Base-by-base conservation (phyloP, 2,888 invertebrate genomes). In the Mesoligia furuncula region DNA sequence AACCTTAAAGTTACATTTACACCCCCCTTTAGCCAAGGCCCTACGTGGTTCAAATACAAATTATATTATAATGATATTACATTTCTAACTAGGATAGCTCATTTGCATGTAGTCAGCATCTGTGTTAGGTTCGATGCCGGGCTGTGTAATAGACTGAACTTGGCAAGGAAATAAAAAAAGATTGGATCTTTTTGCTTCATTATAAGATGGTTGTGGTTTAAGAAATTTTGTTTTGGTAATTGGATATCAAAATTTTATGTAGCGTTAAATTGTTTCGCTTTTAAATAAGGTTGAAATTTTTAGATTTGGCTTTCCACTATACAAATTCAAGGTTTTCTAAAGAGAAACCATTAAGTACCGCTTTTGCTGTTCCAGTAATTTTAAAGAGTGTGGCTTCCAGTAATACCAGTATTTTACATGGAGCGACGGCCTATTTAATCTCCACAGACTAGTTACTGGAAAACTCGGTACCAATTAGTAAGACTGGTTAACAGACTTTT, bases 1-100 rank as follows among this genome's bases (percentile, higher is more conserved):
- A 48, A 48, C 39, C 45, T 27, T 48, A 13, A 64, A 36, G 5
- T 39, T 27, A 39, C 61, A n/a, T 20, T 39, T 17, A 39, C 54
- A 27, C 17, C 39, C 48, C 57, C 64, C 61, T 73, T 76, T 48
- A 64, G 64, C 39, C 68, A 79, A 61, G 39, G 62, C 54, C 66
- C 62, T 73, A 75, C 84, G 88, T 87, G 88, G 65, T 73, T 62
- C 45, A 75, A 76, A 77, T 87, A 79, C 77, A 69, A 85, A 87
- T 64, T 36, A 20, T 71, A 75, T 79, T 79, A 82, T 65, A 75
- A 84, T 73, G 62, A 74, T 82, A 84, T 85, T 85, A 78, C 61
- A 73, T 77, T 78, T 72, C 71, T 82, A 77, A 85, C 85, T 73
- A 72, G 68, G 27, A 62, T 68, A n/a, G 62, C 66, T 75, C 79